These are phyloP conservation scores for Podarcis cretensis DNA, from an alignment of 2,113 vertebrate species.

Conservation along the genomic window DNA sequence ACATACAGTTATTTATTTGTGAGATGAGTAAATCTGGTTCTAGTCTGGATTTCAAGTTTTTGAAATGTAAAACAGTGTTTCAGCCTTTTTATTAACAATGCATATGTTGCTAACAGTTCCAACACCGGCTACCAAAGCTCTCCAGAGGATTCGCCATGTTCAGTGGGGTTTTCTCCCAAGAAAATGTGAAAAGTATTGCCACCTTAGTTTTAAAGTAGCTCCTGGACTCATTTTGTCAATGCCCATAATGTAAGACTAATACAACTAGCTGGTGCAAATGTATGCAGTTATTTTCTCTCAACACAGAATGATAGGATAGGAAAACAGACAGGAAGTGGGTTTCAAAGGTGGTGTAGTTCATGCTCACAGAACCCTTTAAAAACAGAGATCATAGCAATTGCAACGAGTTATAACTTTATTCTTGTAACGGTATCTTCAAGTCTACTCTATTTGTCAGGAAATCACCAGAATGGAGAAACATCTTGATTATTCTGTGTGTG, in stretches of 20 bases:
- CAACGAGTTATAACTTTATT: background rate
- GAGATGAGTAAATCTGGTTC: background rate
- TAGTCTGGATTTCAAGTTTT: background rate
- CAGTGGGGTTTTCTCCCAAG: background rate
- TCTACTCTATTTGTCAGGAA: background rate
- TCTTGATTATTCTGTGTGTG: background rate
- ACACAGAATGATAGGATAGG: background rate
- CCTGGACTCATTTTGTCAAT: background rate
- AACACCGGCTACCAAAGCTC: background rate
- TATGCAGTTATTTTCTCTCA: background rate
- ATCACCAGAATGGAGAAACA: background rate
- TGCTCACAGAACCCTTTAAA: rapidly evolving
- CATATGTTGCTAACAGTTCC: background rate
- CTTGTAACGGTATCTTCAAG: background rate
- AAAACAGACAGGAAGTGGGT: rapidly evolving
- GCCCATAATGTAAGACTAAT: background rate
- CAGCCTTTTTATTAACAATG: background rate
- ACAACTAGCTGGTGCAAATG: background rate
- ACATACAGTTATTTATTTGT: background rate
- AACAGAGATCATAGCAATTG: background rate
- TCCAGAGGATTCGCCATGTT: background rate
- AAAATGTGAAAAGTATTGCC: background rate
- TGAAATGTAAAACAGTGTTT: background rate
- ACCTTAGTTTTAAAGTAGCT: background rate
- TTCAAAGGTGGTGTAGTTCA: rapidly evolving